Base-by-base conservation (phyloP, 2,113 vertebrate species). In the Hippoglossus stenolepis region DNA sequence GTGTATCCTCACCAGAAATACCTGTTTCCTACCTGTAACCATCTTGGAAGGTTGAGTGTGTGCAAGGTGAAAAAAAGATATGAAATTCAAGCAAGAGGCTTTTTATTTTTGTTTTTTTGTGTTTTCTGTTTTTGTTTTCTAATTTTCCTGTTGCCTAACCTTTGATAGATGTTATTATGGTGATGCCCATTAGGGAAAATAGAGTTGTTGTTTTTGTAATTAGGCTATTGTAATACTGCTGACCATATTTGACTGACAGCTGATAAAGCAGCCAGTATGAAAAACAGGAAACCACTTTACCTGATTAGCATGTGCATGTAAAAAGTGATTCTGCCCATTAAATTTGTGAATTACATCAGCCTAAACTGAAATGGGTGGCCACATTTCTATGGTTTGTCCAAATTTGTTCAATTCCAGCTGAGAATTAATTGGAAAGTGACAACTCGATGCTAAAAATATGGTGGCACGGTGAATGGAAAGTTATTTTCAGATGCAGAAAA, bases 401-500 rank as follows among this genome's bases (percentile, higher is more conserved):
- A 68, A 51, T 13, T 35, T 79, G 49, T 70, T 21, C 15, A 40
- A 68, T 49, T 64, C 59, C 6, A 67, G 4, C 28, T 10, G 15
- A 65, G 58, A 65, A 82, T 61, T 9, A 63, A 77, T 64, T 71
- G 45, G 3, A 64, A 56, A 21, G 31, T 58, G 53, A 43, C 47
- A 21, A 15, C 60, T 51, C 59, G 40, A 65, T 69, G 69, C 49
- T 66, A 80, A 62, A 74, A 79, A 67, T 73, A 59, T 54, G 58
- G n/a, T 72, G 67, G 68, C 58, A 71, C 60, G 67, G 81, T 65
- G 31, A 82, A 40, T 69, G 71, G 43, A 84, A 85, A 78, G 77
- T 87, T 89, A 87, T 89, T 89, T 86, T 80, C 58, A 15, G 75
- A 64, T 23, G 31, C 31, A 82, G 79, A 85, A 75, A 85, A 65